Conservation (phyloP, 2,797 vertebrate genomes). For the Cyprinella venusta region DNA sequence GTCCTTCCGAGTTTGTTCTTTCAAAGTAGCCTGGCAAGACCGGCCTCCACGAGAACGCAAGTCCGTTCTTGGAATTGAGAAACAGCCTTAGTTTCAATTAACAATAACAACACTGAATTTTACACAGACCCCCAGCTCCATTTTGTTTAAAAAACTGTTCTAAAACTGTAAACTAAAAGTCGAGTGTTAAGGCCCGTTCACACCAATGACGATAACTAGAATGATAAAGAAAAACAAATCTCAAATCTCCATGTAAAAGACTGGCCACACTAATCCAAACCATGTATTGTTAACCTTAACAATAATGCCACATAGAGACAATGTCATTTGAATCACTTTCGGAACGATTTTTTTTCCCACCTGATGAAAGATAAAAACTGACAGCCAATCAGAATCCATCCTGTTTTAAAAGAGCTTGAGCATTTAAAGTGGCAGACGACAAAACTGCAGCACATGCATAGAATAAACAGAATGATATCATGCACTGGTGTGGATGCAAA, state of each 20-base stretch:
- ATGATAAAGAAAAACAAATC: too few relatives aligned
- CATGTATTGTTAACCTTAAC: background rate
- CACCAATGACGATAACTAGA: background rate
- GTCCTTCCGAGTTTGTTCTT: conserved; percentile 1
- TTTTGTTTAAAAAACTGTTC: background rate
- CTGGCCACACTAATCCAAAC: background rate
- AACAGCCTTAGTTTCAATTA: conserved; percentile 15
- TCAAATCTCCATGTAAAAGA: background rate
- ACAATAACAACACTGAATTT: conserved; percentile 7
- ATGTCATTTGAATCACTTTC: background rate
- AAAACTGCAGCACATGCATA: background rate
- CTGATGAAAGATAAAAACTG: background rate
- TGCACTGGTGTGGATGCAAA: background rate
- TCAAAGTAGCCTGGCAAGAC: conserved; percentile 14
- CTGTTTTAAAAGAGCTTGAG: background rate
- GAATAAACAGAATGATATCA: background rate
- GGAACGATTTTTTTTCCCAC: background rate
- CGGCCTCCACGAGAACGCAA: conserved; percentile 6
- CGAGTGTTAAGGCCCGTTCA: background rate
- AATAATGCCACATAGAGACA: background rate
- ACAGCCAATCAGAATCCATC: background rate
- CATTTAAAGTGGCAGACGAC: background rate
- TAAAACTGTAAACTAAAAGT: background rate
- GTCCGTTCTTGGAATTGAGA: conserved; percentile 14
- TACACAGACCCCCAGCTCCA: background rate